Evolutionary conservation across 2,888 invertebrate genomes (phyloP).

Genomic region (Linyphia triangularis): DNA sequence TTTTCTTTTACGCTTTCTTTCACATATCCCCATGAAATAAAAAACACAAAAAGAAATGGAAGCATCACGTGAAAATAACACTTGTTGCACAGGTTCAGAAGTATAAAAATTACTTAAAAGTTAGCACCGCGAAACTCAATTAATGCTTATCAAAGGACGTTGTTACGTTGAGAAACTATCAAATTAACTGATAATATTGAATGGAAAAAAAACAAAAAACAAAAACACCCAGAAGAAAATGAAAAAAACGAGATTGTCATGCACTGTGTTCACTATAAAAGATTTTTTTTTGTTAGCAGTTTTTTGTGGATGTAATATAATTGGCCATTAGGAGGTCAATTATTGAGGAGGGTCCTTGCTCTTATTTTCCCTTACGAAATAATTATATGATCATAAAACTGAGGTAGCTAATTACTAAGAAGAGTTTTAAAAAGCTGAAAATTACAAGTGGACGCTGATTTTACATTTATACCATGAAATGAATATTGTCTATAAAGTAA

Average conservation of each 20-base stretch:
- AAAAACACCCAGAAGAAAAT: not conserved
- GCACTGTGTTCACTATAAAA: not conserved
- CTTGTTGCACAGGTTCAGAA: not conserved
- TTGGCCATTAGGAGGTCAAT: constrained; percentile 10
- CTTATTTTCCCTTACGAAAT: not conserved
- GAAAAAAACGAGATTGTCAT: constrained; percentile 5
- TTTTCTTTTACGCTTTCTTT: too few species aligned
- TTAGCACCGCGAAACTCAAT: not conserved
- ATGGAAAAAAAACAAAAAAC: not conserved
- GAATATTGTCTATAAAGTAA: too few species aligned
- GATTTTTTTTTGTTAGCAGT: not conserved
- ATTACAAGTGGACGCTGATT: not conserved
- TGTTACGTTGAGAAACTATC: not conserved
- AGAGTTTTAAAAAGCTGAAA: not conserved
- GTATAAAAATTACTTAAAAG: not conserved
- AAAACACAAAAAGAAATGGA: not conserved
- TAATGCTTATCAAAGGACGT: not conserved
- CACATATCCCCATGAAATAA: not conserved
- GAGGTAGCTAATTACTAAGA: not conserved
- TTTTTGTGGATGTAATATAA: not conserved
- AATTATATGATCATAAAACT: not conserved
- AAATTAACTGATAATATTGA: constrained; percentile 16
- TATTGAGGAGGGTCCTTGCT: not conserved
- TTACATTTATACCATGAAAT: too few species aligned
- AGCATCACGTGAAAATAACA: not conserved